phyloP scores from a whole-genome alignment of 2,797 vertebrate species.

The Linurgus olivaceus region DNA sequence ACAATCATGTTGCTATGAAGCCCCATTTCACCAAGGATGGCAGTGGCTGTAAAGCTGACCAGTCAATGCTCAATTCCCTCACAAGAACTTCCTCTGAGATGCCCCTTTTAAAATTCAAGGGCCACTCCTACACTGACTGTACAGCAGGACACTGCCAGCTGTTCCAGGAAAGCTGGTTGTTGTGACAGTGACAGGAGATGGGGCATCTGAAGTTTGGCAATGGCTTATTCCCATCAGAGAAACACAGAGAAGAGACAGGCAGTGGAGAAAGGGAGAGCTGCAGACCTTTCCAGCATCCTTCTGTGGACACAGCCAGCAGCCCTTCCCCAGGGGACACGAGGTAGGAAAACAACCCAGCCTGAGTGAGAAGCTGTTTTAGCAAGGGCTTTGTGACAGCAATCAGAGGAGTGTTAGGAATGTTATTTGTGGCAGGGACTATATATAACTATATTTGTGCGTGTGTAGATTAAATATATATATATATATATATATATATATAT shows the following conservation, averaged over 20 bases:
- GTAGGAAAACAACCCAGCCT: neutral
- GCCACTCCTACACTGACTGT: neutral
- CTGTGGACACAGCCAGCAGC: neutral
- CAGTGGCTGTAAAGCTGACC: neutral
- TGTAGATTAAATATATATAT: constrained; percentile 17
- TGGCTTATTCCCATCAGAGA: neutral
- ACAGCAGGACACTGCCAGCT: neutral
- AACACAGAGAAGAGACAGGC: neutral
- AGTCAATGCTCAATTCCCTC: neutral
- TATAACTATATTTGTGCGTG: constrained; percentile 46
- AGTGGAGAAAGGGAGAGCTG: neutral
- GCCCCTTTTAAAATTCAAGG: neutral
- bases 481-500: constrained; percentile 15
- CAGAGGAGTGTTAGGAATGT: neutral
- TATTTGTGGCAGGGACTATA: constrained; percentile 43
- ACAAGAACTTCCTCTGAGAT: neutral
- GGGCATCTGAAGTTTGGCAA: neutral
- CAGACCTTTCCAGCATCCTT: neutral
- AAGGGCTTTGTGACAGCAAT: constrained; percentile 41
- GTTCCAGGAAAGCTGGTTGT: neutral
- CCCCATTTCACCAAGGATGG: neutral
- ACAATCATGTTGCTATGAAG: neutral
- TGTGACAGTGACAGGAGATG: neutral
- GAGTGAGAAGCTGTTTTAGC: neutral
- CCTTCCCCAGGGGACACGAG: neutral